Evolutionary conservation across 2,797 vertebrate genomes (phyloP).

Genomic region (Helarctos malayanus): DNA sequence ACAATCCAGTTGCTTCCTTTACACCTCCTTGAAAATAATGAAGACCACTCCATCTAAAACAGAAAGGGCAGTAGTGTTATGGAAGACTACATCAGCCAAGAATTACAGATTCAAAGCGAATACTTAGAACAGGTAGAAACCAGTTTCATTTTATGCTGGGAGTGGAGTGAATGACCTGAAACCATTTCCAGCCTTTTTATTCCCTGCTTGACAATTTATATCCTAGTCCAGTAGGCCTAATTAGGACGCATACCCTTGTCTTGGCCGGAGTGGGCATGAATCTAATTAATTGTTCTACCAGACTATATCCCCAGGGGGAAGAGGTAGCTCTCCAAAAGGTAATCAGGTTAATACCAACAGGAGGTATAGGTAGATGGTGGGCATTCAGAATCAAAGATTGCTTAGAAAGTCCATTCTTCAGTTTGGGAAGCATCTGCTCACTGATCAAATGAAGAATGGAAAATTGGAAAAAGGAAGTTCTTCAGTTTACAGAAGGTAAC

Average conservation of each 20-base stretch:
- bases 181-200: background rate
- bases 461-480: background rate
- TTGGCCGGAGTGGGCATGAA: background rate
- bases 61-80: background rate
- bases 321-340: background rate
- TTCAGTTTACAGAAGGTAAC: background rate
- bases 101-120: background rate
- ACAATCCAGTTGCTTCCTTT: background rate
- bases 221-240: background rate
- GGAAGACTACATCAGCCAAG: background rate
- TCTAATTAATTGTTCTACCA: background rate
- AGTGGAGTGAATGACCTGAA: constrained; percentile 23
- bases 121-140: background rate
- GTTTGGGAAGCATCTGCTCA: background rate
- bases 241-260: background rate
- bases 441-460: background rate
- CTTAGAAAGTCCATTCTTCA: background rate
- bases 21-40: background rate
- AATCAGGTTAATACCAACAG: background rate
- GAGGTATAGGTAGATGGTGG: background rate
- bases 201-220: background rate
- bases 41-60: background rate
- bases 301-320: background rate
- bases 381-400: background rate
- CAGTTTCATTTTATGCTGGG: background rate